phyloP scores from a whole-genome alignment of 2,888 invertebrate species.

The Oligia fasciuncula region DNA sequence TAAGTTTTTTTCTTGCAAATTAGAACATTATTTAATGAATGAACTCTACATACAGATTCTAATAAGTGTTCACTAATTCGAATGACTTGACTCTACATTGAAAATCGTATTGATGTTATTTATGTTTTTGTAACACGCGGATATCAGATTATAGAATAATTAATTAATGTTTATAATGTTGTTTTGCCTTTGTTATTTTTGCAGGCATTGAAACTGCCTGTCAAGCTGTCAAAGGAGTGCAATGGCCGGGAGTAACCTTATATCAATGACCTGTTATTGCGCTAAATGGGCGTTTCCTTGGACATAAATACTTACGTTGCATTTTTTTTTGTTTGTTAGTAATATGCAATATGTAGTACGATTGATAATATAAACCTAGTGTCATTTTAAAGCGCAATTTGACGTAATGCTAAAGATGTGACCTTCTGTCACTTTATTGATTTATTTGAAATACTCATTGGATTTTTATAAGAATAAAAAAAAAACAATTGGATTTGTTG shows the following conservation, averaged over 20 bases:
- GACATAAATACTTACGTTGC: slow-evolving; percentile 1
- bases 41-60: slow-evolving; percentile 1
- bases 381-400: not conserved
- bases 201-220: slow-evolving; percentile 8
- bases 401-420: not conserved
- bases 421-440: too few species aligned
- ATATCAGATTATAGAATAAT: slow-evolving; percentile 15
- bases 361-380: not conserved
- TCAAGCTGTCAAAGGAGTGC: slow-evolving; percentile 16
- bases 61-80: not conserved
- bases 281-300: not conserved
- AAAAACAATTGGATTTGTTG: not conserved
- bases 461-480: not conserved
- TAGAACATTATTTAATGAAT: not conserved
- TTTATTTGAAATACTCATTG: not conserved
- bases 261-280: slow-evolving; percentile 21
- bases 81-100: not conserved
- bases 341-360: too few species aligned
- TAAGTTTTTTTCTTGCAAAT: not conserved
- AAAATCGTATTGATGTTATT: not conserved
- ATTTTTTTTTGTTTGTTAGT: not conserved
- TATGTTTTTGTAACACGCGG: not conserved
- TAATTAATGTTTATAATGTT: not conserved
- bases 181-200: not conserved
- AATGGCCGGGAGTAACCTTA: slow-evolving; percentile 11